Percentiles rank a stretch among this genome's conserved stretches.
Evolutionary conservation across 1,140 invertebrate species (phyloP).

Genomic region (Zaprionus davidi): DNA sequence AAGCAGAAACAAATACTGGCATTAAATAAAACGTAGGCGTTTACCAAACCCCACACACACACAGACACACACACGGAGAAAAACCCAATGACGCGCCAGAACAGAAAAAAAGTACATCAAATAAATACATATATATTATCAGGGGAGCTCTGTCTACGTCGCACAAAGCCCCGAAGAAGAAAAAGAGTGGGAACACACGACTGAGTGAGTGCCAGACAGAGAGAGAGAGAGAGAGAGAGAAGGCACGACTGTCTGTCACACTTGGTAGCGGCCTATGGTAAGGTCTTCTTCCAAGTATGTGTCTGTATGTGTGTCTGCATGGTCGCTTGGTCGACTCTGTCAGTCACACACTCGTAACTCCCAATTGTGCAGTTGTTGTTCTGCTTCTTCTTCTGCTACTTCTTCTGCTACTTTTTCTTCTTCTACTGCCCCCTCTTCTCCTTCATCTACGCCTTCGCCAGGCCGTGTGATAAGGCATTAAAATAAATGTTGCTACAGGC

Average conservation of each 20-base stretch:
- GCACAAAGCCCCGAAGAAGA: conserved; percentile 2
- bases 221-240: conserved; percentile 36
- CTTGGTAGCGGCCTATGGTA: conserved; percentile 55
- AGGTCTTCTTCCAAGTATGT: conserved; percentile 24
- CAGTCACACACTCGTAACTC: conserved; percentile 75
- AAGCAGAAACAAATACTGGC: conserved; percentile 39
- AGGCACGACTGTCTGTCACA: conserved; percentile 34
- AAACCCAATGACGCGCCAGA: conserved; percentile 56
- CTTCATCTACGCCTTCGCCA: conserved; percentile 48
- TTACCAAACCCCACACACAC: conserved; percentile 51
- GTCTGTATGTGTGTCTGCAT: conserved; percentile 2
- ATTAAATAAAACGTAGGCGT: conserved; percentile 81
- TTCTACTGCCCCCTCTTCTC: too few relatives aligned
- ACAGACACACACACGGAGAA: conserved; percentile 31
- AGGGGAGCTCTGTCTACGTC: conserved; percentile 45
- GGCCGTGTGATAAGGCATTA: conserved; percentile 75
- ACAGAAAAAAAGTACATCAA: conserved; percentile 25
- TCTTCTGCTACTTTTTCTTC: conserved; percentile 10
- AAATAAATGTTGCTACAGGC: conserved; percentile 79
- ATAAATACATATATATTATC: conserved; percentile 49
- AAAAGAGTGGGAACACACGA: conserved; percentile 16
- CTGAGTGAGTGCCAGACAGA: conserved; percentile 22
- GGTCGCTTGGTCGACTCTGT: conserved; percentile 20
- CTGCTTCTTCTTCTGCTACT: neutral
- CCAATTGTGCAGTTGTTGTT: conserved; percentile 79